A percentile compares a stretch with the other conserved stretches of the same genome.
Conservation (phyloP, 1,140 invertebrate species). For the Drosophila nigrodunni region DNA sequence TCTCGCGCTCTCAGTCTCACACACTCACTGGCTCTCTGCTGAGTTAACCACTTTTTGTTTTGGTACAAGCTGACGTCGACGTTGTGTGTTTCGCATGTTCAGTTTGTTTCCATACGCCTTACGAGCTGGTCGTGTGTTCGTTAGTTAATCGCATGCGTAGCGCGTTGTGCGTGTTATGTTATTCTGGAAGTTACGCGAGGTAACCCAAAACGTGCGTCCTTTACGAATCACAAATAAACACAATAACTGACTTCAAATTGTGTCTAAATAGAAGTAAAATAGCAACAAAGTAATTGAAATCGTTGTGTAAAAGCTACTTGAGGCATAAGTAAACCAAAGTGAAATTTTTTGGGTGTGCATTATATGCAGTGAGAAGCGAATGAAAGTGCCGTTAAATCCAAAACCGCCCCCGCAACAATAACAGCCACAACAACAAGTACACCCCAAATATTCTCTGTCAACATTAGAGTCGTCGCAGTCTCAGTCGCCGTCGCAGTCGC, state of each 20-base stretch:
- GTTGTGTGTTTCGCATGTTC: slow-evolving; percentile 34
- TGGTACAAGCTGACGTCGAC: slow-evolving; percentile 9
- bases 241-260: slow-evolving; percentile 35
- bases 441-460: slow-evolving; percentile 51
- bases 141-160: slow-evolving; percentile 4
- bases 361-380: slow-evolving; percentile 32
- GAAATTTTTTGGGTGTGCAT: slow-evolving; percentile 42
- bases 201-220: slow-evolving; percentile 37
- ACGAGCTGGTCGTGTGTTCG: slow-evolving; percentile 47
- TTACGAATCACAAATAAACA: slow-evolving; percentile 37
- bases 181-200: slow-evolving; percentile 46
- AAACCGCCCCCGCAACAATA: slow-evolving; percentile 73
- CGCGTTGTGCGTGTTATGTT: slow-evolving; percentile 31
- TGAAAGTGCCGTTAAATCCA: slow-evolving; percentile 58
- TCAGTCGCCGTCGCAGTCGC: slow-evolving; percentile 13
- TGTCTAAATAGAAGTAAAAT: slow-evolving; percentile 6
- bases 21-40: background rate
- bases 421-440: slow-evolving; percentile 48
- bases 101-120: slow-evolving; percentile 65
- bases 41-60: slow-evolving; percentile 31
- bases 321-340: slow-evolving; percentile 26
- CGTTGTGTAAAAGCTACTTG: slow-evolving; percentile 7
- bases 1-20: slow-evolving; percentile 4
- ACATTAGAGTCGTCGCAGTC: slow-evolving; percentile 20
- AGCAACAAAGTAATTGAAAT: slow-evolving; percentile 2